Evolutionary conservation across 2,113 vertebrate species (phyloP).

Genomic region (Fregetta grallaria): DNA sequence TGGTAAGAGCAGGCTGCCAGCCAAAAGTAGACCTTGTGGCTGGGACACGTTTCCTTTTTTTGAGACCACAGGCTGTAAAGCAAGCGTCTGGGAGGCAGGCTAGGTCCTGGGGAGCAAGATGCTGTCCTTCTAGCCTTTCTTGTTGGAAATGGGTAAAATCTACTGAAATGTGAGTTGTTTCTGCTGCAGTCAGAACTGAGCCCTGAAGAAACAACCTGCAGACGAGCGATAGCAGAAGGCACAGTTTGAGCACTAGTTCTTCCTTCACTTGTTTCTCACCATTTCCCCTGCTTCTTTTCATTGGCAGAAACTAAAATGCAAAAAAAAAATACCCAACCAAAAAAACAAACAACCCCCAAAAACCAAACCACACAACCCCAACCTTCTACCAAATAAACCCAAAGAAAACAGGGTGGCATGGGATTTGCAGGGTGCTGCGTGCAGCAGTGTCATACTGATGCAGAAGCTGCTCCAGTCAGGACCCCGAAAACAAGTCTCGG

Average conservation of each 20-base stretch:
- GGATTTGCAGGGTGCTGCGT: not conserved
- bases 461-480: not conserved
- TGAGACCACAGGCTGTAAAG: not conserved
- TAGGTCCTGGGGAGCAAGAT: not conserved
- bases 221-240: rapidly evolving
- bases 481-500: not conserved
- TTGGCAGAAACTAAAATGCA: not conserved
- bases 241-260: not conserved
- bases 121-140: not conserved
- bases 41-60: not conserved
- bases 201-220: not conserved
- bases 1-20: not conserved
- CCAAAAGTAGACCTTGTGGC: not conserved
- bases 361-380: not conserved
- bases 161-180: not conserved
- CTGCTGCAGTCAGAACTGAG: not conserved
- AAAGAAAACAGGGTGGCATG: not conserved
- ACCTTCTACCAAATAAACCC: not conserved
- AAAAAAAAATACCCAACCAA: rapidly evolving
- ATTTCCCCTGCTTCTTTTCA: not conserved
- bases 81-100: not conserved
- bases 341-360: not conserved
- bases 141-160: not conserved
- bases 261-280: not conserved
- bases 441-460: not conserved